Conservation (phyloP, 2,888 invertebrate genomes). For the Ophioninae sp. region DNA sequence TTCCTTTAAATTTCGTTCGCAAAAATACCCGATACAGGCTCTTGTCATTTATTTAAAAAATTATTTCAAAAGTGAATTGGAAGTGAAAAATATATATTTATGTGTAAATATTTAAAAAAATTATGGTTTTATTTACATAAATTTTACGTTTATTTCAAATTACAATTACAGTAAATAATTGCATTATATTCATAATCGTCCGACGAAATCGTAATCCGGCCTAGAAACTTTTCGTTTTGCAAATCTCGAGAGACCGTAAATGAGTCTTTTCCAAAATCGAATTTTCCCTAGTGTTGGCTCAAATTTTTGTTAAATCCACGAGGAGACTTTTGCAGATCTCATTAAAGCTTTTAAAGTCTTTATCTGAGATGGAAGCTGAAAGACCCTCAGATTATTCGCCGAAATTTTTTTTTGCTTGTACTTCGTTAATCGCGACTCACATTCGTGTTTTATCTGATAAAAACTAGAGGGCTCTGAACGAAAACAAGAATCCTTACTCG, state of each 20-base stretch:
- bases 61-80: too few relatives aligned
- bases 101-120: too few relatives aligned
- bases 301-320: neutral
- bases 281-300: neutral
- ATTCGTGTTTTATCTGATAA: neutral
- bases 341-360: neutral
- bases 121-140: too few relatives aligned
- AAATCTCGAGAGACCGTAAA: neutral
- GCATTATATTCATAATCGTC: neutral
- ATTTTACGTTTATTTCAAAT: too few relatives aligned
- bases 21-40: too few relatives aligned
- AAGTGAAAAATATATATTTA: too few relatives aligned
- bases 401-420: neutral
- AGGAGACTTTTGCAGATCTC: neutral
- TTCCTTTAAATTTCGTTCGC: too few relatives aligned
- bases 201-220: neutral
- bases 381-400: neutral
- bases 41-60: too few relatives aligned
- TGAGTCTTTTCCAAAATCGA: neutral
- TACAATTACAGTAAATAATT: too few relatives aligned
- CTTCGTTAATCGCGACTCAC: neutral
- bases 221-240: neutral
- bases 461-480: neutral
- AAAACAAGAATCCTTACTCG: neutral
- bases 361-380: neutral